Conservation (phyloP, 1,140 invertebrate species). For the Lordiphosa mommai region DNA sequence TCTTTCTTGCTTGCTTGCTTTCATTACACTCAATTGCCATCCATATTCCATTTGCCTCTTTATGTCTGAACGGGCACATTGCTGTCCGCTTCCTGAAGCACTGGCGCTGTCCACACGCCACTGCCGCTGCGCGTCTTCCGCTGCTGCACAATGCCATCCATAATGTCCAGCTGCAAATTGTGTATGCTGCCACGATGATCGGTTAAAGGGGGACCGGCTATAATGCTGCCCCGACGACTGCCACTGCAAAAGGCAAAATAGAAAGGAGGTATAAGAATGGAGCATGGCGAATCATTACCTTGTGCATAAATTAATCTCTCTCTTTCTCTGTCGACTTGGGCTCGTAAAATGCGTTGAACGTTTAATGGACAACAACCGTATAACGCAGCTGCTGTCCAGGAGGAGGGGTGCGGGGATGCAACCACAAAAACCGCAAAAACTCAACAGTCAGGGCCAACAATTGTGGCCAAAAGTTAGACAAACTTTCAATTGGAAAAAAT, state of each 20-base stretch:
- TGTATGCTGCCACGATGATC: slow-evolving; percentile 87
- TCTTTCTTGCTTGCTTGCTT: too few species aligned
- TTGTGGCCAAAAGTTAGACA: too few species aligned
- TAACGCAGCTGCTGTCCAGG: too few species aligned
- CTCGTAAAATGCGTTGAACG: slow-evolving; percentile 39
- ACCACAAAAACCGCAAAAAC: too few species aligned
- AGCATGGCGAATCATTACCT: slow-evolving; percentile 23
- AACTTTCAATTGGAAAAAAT: too few species aligned
- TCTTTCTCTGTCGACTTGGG: slow-evolving; percentile 1
- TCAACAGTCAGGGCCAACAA: too few species aligned
- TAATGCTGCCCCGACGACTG: slow-evolving; percentile 68
- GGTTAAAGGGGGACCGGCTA: slow-evolving; percentile 84
- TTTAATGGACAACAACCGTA: slow-evolving; percentile 31
- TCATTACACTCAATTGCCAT: slow-evolving; percentile 1
- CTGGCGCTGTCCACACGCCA: slow-evolving; percentile 70
- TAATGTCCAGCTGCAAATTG: slow-evolving; percentile 90
- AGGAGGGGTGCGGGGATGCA: too few species aligned
- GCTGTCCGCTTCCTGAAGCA: slow-evolving; percentile 68
- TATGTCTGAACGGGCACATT: slow-evolving; percentile 79
- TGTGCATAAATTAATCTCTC: slow-evolving; percentile 36
- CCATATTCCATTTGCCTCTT: slow-evolving; percentile 17
- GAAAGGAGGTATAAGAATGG: background rate
- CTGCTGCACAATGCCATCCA: slow-evolving; percentile 91
- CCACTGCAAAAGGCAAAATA: slow-evolving; percentile 44
- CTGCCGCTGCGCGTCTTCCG: slow-evolving; percentile 83